Evolutionary conservation across 1,140 invertebrate species (phyloP), one percentile per base, ranked within the genome.

Genomic region (Drosophila novamexicana): DNA sequence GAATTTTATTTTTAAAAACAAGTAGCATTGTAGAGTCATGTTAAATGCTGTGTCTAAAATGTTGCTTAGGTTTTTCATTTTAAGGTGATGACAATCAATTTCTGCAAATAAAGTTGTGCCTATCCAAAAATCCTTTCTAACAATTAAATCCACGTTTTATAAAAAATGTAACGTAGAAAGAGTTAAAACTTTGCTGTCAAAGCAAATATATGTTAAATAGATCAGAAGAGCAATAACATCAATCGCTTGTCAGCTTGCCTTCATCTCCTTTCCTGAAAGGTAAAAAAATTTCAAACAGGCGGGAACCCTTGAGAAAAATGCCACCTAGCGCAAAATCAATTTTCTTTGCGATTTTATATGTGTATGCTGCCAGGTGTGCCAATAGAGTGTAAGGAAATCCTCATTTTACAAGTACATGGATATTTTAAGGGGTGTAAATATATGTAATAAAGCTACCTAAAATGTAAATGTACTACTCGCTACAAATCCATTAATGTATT

Each of bases 161-260:
- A 22, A 22, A 22, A 22, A 22, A 3, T 22, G 2, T 22, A 22
- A 4, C 22, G 3, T 22, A 22, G 2, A 4, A 3, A 22, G 22
- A 22, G 22, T 22, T 18, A 18, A 18, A 18, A 18, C 1, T 77
- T 59, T 64, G 67, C 57, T 81, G 81, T 77, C 69, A 53, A 29
- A 36, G 52, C 61, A 47, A 79, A 79, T 74, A 53, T 73, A 74
- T 65, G 73, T 67, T 58, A 79, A 73, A 50, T 65, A 74, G 83
- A 85, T 88, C 79, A 85, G 76, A 86, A 61, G 79, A 77, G 82
- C 83, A 85, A 63, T 61, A 69, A 64, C 59, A 79, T 71, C 79
- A 86, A 88, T 88, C 76, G 81, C 72, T 66, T 68, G 75, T 67
- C 65, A 70, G 71, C 42, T 61, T 53, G 57, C 53, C 16, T 10